Conservation (phyloP, 2,888 invertebrate species). For the Nesidiocoris tenuis region DNA sequence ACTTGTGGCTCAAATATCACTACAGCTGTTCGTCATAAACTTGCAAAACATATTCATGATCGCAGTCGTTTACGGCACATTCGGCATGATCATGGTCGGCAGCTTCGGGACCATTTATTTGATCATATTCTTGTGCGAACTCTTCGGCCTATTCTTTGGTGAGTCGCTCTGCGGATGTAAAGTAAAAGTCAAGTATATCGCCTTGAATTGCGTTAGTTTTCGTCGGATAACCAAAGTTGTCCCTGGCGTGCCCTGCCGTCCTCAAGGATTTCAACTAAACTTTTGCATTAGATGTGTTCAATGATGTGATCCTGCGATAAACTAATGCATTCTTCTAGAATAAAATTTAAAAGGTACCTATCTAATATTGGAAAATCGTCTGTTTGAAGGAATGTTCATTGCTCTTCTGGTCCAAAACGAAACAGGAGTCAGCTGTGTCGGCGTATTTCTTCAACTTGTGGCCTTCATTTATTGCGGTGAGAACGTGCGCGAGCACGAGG, state of each 20-base stretch:
- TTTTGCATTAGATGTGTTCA: no score
- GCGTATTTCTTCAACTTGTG: slow-evolving; percentile 7
- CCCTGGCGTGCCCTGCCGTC: no score
- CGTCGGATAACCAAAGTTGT: no score
- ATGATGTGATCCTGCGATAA: no score
- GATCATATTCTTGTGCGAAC: slow-evolving; percentile 12
- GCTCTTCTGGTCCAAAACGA: slow-evolving; percentile 14
- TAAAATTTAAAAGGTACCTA: no score
- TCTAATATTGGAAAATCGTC: no score
- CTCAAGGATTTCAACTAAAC: no score
- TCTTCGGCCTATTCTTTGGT: slow-evolving; percentile 30
- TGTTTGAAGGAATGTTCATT: slow-evolving; percentile 9
- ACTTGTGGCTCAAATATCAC: slow-evolving; percentile 11
- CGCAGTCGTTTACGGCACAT: slow-evolving; percentile 18
- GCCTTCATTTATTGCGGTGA: slow-evolving; percentile 33
- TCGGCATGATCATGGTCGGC: slow-evolving; percentile 4
- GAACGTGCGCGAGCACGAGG: no score
- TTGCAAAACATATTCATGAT: slow-evolving; percentile 33
- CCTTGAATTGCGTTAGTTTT: no score
- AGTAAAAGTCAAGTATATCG: not conserved
- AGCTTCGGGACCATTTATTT: not conserved
- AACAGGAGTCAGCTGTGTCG: slow-evolving; percentile 21
- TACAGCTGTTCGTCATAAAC: slow-evolving; percentile 25
- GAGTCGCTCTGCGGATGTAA: not conserved
- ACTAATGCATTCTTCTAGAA: no score